Evolutionary conservation across 2,113 vertebrate species (phyloP).

Genomic region (Loxodonta africana): DNA sequence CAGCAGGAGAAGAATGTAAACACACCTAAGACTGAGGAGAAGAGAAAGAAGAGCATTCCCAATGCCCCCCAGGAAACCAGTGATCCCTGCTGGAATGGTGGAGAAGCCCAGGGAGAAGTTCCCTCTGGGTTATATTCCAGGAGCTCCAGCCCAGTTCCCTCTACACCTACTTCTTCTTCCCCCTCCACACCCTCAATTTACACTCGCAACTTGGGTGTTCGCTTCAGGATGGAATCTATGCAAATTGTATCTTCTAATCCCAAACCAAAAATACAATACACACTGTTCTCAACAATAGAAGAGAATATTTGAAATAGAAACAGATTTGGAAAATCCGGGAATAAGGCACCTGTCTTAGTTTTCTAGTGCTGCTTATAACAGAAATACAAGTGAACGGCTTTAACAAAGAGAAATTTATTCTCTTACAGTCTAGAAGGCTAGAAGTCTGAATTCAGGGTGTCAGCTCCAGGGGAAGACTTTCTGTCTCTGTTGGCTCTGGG

Average conservation of each 20-base stretch:
- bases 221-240: not conserved
- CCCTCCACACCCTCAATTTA: too few relatives aligned
- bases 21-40: not conserved
- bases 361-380: too few relatives aligned
- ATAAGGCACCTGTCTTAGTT: not conserved
- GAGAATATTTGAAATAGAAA: not conserved
- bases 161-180: not conserved
- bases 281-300: not conserved
- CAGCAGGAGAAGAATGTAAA: not conserved
- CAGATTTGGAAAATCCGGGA: slow-evolving; percentile 22
- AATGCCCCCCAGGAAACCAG: not conserved
- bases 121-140: not conserved
- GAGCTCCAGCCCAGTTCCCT: not conserved
- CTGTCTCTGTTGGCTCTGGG: too few relatives aligned
- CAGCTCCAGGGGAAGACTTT: too few relatives aligned
- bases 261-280: not conserved
- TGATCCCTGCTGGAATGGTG: not conserved
- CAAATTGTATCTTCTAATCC: not conserved
- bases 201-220: not conserved
- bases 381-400: too few relatives aligned
- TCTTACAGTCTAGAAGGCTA: too few relatives aligned
- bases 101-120: not conserved
- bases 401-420: too few relatives aligned
- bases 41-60: not conserved
- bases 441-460: too few relatives aligned